phyloP scores from a whole-genome alignment of 1,140 invertebrate species.

The Macrobrachium nipponense region DNA sequence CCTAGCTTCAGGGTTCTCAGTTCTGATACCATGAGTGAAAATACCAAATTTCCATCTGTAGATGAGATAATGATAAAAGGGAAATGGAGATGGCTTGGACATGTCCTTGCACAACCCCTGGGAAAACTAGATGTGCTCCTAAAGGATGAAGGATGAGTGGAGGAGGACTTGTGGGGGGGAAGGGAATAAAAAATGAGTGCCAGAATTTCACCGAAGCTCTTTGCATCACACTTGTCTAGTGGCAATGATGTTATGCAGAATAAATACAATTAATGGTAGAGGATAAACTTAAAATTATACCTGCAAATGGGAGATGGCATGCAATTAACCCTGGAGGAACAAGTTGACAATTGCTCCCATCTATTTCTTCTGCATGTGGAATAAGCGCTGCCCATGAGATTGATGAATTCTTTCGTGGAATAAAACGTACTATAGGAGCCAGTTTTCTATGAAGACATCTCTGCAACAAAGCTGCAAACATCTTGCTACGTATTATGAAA shows the following conservation, averaged over 20 bases:
- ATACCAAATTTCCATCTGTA: too few relatives aligned
- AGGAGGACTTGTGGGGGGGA: background rate
- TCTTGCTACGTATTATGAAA: conserved; percentile 68
- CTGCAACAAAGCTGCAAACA: conserved; percentile 71
- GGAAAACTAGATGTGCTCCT: too few relatives aligned
- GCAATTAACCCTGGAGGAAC: conserved; percentile 72
- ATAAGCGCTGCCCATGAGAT: conserved; percentile 71
- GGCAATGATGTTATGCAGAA: too few relatives aligned
- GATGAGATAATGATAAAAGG: too few relatives aligned
- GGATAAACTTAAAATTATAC: conserved; percentile 19
- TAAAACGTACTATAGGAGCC: conserved; percentile 70
- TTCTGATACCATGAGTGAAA: too few relatives aligned
- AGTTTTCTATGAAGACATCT: conserved; percentile 69
- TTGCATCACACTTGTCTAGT: too few relatives aligned
- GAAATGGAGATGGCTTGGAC: too few relatives aligned
- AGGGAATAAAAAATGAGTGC: background rate
- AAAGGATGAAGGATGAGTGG: too few relatives aligned
- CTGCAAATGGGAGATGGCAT: conserved; percentile 70
- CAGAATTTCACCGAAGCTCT: background rate
- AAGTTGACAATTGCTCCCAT: conserved; percentile 68
- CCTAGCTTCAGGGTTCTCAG: too few relatives aligned
- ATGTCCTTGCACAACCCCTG: too few relatives aligned
- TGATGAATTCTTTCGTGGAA: conserved; percentile 68
- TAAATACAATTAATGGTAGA: background rate
- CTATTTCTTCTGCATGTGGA: conserved; percentile 71